Conservation (phyloP, 2,797 vertebrate genomes). For the Hoplostethus mediterraneus region DNA sequence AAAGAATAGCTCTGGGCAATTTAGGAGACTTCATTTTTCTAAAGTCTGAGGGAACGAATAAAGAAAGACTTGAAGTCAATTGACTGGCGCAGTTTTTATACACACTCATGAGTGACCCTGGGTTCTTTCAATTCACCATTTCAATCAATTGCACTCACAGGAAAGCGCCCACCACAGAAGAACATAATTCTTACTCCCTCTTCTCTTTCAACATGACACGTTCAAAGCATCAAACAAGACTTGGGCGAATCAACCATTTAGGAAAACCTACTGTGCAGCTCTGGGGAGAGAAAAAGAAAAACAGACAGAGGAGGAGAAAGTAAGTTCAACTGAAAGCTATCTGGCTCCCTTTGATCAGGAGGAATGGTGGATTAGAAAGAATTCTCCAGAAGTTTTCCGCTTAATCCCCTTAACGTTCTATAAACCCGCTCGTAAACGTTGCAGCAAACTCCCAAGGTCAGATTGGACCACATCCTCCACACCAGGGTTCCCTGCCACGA, state of each 20-base stretch:
- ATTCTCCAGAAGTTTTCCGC: conserved; percentile 75
- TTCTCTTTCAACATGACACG: conserved; percentile 35
- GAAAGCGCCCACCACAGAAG: conserved; percentile 43
- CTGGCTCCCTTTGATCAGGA: conserved; percentile 78
- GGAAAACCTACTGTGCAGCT: conserved; percentile 51
- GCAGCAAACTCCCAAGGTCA: conserved; percentile 66
- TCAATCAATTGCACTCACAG: conserved; percentile 65
- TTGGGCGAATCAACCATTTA: conserved; percentile 60
- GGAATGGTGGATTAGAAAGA: conserved; percentile 77
- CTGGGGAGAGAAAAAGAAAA: neutral
- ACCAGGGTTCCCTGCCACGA: neutral
- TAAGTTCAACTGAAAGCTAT: conserved; percentile 69
- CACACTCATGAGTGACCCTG: conserved; percentile 32
- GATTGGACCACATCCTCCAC: conserved; percentile 56
- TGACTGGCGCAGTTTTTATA: conserved; percentile 46
- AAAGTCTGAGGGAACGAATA: conserved; percentile 25
- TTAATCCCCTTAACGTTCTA: conserved; percentile 73
- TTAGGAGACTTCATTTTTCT: conserved; percentile 41
- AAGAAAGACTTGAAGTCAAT: conserved; percentile 52
- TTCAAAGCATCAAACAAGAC: conserved; percentile 57
- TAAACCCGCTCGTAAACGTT: conserved; percentile 66
- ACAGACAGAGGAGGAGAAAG: conserved; percentile 42
- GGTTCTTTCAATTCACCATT: conserved; percentile 59
- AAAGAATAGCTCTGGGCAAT: conserved; percentile 56
- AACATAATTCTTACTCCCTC: conserved; percentile 54